Percentiles rank a stretch among this genome's conserved stretches.
Conservation (phyloP, 2,888 invertebrate species). For the Gnatocerus cornutus region DNA sequence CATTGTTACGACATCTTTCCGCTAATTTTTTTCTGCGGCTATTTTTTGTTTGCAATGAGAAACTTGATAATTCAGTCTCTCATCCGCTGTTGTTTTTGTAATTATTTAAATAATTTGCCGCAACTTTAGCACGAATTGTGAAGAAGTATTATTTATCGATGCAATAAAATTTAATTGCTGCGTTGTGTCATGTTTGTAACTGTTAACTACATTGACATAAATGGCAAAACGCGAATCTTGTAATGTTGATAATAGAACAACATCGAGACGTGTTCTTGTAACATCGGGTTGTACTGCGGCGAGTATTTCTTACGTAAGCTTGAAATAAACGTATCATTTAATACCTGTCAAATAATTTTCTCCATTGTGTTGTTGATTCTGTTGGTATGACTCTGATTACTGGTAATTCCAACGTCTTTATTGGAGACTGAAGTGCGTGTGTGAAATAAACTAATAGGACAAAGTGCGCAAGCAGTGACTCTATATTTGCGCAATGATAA, state of each 20-base stretch:
- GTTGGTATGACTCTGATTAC: neutral
- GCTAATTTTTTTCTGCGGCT: conserved; percentile 9
- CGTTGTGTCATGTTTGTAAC: conserved; percentile 21
- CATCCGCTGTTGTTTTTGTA: neutral
- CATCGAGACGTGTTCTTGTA: conserved; percentile 12
- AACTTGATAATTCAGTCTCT: too few species aligned
- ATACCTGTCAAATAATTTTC: conserved; percentile 26
- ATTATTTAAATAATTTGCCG: conserved; percentile 5
- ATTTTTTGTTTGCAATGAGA: neutral
- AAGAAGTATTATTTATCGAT: conserved; percentile 18
- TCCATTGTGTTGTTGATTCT: conserved; percentile 4
- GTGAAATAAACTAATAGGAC: neutral
- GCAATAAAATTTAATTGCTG: conserved; percentile 22
- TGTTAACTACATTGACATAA: conserved; percentile 16
- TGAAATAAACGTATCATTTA: conserved; percentile 18
- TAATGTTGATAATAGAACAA: conserved; percentile 13
- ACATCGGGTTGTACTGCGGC: conserved; percentile 1
- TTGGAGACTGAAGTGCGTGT: too few species aligned
- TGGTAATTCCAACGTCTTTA: neutral
- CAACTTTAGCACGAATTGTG: neutral
- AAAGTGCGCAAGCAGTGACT: neutral
- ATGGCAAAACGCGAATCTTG: conserved; percentile 27
- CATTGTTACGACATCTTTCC: neutral
- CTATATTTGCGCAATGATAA: neutral
- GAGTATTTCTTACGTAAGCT: conserved; percentile 12